phyloP scores from a whole-genome alignment of 2,888 invertebrate species.

The Dynastes hyllus region DNA sequence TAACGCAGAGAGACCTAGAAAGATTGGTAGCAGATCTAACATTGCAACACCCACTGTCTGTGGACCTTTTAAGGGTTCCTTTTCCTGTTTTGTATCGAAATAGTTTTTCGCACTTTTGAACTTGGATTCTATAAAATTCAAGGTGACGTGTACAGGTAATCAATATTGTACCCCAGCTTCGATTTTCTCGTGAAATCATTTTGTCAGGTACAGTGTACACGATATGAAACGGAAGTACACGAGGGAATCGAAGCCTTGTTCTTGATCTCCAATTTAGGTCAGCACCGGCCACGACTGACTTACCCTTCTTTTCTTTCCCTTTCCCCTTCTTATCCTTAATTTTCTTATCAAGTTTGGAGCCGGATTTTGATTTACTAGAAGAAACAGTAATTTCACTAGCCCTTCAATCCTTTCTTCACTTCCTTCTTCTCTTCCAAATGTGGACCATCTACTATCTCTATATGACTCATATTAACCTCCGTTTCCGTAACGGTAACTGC shows the following conservation, averaged over 20 bases:
- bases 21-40: conserved; percentile 60
- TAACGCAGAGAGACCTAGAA: conserved; percentile 55
- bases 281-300: neutral
- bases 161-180: neutral
- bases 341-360: conserved; percentile 17
- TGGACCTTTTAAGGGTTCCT: conserved; percentile 51
- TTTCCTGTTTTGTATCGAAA: neutral
- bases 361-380: neutral
- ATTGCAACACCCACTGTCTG: conserved; percentile 54
- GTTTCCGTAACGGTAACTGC: conserved; percentile 62
- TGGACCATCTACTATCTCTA: conserved; percentile 15
- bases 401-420: conserved; percentile 18
- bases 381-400: neutral
- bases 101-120: conserved; percentile 11
- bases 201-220: too few relatives aligned
- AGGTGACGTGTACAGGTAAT: neutral
- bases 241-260: too few relatives aligned
- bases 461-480: conserved; percentile 55
- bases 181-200: too few relatives aligned
- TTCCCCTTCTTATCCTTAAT: conserved; percentile 43
- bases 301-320: conserved; percentile 53
- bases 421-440: neutral
- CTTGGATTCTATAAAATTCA: conserved; percentile 10
- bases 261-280: neutral
- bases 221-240: neutral